Evolutionary conservation across 1,140 invertebrate genomes (phyloP), one percentile per base, ranked within the genome.

Genomic region (Pinna nobilis): DNA sequence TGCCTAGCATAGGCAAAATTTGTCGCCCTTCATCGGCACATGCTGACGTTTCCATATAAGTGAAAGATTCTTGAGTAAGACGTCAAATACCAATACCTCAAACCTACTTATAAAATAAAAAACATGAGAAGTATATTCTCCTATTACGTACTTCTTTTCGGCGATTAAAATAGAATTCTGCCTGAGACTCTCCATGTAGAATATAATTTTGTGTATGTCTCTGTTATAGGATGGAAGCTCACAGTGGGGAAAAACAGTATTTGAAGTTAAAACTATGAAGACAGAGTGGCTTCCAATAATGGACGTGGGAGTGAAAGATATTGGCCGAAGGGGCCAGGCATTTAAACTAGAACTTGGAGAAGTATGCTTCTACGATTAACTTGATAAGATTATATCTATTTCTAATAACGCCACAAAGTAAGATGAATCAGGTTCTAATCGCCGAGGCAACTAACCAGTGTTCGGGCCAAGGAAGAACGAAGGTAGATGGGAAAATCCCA

Each of bases 191-290:
- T n/a, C n/a, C n/a, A n/a, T n/a, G n/a, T n/a, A n/a, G n/a, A n/a
- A n/a, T n/a, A n/a, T n/a, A n/a, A n/a, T n/a, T 9, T 63, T 13
- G 5, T 41, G 11, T 44, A 28, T 41, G 39, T 23, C 28, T 63
- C 3, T 5, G 13, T 23, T 25, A n/a, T 6, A 63, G 60, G 39
- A 41, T 18, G 47, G 47, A 30, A 30, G 41, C 7, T 28, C 28
- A 3, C 18, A 35, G n/a, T 63, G 60, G 60, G 41, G 41, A 25
- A 63, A 63, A 44, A 63, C 60, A 9, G 39, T 63, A 15, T 63
- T 63, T 44, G 60, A 63, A 47, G 30, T 63, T 47, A 63, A 63
- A 63, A 63, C 60, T 28, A 63, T 44, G 60, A 63, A 63, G 32
- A 44, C 37, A 20, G 47, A 47, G 13, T 15, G 60, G 32, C 30